These are phyloP conservation scores for Tiliacea aurago DNA, from an alignment of 2,888 invertebrate species.

Conservation along the genomic window DNA sequence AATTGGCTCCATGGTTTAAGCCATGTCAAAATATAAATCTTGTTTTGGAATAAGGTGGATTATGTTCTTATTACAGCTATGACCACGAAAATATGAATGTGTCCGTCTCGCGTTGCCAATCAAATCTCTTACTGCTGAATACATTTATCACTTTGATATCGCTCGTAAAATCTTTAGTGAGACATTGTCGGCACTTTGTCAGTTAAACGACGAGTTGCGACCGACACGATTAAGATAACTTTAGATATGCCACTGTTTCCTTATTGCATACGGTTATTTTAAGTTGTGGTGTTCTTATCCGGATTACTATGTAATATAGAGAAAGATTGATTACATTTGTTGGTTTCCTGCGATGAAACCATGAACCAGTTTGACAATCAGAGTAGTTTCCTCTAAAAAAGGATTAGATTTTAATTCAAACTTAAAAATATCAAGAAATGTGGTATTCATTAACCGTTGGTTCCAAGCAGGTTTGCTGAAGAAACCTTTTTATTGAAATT, in stretches of 20 bases:
- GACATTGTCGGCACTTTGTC: slow-evolving; percentile 60
- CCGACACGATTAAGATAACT: slow-evolving; percentile 52
- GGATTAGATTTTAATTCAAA: background rate
- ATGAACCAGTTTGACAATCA: background rate
- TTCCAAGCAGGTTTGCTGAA: background rate
- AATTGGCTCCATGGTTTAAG: no score
- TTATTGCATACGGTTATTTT: slow-evolving; percentile 55
- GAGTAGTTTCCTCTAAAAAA: no score
- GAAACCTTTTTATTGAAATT: background rate
- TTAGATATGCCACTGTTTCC: slow-evolving; percentile 47
- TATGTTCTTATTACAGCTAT: background rate
- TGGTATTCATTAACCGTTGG: background rate
- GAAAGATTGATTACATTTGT: background rate
- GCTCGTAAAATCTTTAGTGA: slow-evolving; percentile 51
- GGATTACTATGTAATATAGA: background rate
- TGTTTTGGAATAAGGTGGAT: no score
- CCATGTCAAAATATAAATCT: no score
- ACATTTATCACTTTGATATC: slow-evolving; percentile 51
- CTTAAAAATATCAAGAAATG: background rate
- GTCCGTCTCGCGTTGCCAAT: slow-evolving; percentile 21
- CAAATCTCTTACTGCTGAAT: slow-evolving; percentile 33
- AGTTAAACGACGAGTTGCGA: slow-evolving; percentile 34
- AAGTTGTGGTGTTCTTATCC: slow-evolving; percentile 23
- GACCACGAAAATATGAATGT: background rate
- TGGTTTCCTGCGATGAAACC: background rate